Base-by-base conservation (phyloP, 2,888 invertebrate genomes). In the Zonitis immaculata region DNA sequence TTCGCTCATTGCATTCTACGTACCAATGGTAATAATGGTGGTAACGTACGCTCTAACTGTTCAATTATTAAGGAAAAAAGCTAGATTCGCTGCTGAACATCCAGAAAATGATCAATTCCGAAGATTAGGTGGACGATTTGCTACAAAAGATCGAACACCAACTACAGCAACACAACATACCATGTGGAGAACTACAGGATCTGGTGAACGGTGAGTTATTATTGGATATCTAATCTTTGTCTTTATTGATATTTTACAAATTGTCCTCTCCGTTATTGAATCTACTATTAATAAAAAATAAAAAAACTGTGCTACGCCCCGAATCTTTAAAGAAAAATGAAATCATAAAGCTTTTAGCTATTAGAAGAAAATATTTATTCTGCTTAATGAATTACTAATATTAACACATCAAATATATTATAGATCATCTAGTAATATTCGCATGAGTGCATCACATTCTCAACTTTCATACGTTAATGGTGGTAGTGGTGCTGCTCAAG, bases 11-110 rank as follows among this genome's bases (percentile, higher is more conserved):
- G 92, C 95, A 28, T 97, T 97, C 78, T 95, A 95, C 80, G 88
- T 96, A 61, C 96, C 96, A 5, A 92, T 96, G 87, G 79, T 93
- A 62, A 91, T 92, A 65, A 96, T 97, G 96, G 89, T 95, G 57
- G 85, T 91, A 52, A 91, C 94, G 1, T 96, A 95, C 72, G 87
- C 90, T 0, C 79, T 95, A 54, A 96, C 96, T 1, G 91, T 95
- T 25, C 88, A 91, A 62, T 78, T 96, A 62, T 79, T 96, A 63
- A 84, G 90, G 65, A 83, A 88, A 58, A 89, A 90, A 68, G 90
- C 90, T 0, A 79, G 85, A 58, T 81, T 89, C 64, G 87, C 86
- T 0, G 87, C 82, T 35, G 83, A 82, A 47, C 82, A 84, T 69
- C 80, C 82, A 12, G 83, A 83, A 66, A 78, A 81, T 54, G 82